Evolutionary conservation across 2,113 vertebrate species (phyloP), one percentile per base, ranked within the genome.

Genomic region (Damaliscus lunatus): DNA sequence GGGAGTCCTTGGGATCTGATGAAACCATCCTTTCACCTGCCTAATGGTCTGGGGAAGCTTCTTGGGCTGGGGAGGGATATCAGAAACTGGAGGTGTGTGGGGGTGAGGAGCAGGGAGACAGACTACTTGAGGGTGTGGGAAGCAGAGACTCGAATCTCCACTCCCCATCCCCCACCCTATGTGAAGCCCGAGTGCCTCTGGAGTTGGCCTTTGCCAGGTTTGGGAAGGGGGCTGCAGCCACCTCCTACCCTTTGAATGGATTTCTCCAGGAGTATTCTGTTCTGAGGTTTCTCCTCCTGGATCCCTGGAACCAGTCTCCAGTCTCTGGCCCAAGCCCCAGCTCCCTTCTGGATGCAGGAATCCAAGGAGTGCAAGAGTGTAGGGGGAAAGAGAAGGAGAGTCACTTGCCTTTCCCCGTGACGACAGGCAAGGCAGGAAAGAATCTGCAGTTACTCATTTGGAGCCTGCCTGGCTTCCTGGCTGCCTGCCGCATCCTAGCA

Each of bases 401-500:
- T 87, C 92, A 93, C 87, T 85, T 86, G 94, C 81, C 27, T 7
- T 91, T 71, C 78, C 96, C 92, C 16, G 57, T 50, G 90, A 93
- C 29, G 80, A 89, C 89, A 53, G 59, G 71, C 92, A 7, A 7
- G 13, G 92, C 11, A 15, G 53, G 81, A 55, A 78, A 82, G 88
- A 87, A 36, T 85, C 77, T 40, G 36, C 36, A 83, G 94, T 96
- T 97, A 95, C 93, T 97, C 98, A 97, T 50, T 46, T 15, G 43
- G 87, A 92, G 55, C 86, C 74, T 77, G 94, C n/a, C 67, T 94
- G 96, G 95, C 97, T 97, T 87, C 86, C 96, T 86, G 94, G 90
- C 96, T 82, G 94, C 97, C 96, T 53, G 91, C 53, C 40, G 16
- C 48, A 4, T 94, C 27, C 74, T 84, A 16, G 84, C n/a, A 21